Conservation (phyloP, 2,888 invertebrate genomes). For the Andricus curvator region DNA sequence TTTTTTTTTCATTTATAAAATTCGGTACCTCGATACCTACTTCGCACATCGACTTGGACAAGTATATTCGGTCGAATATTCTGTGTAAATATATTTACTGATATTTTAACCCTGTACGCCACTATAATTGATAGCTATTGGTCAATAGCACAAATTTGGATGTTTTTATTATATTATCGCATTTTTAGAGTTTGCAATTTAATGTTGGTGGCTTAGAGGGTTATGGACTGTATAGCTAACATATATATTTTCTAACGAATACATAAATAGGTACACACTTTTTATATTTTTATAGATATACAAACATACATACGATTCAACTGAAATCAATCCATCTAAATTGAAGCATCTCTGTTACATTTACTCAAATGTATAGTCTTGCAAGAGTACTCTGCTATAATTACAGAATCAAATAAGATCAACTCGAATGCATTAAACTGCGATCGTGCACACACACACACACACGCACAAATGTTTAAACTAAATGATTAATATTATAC, state of each 20-base stretch:
- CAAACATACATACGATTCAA: not conserved
- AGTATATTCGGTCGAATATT: not conserved
- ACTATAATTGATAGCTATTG: not conserved
- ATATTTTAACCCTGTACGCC: not conserved
- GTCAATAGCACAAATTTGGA: not conserved
- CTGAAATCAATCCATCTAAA: too few species aligned
- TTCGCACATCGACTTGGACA: not conserved
- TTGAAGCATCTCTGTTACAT: not conserved
- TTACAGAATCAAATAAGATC: not conserved
- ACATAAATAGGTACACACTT: not conserved
- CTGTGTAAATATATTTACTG: too few species aligned
- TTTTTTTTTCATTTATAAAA: not conserved
- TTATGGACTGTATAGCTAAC: not conserved
- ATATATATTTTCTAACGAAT: not conserved
- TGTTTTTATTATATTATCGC: too few species aligned
- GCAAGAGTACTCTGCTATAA: not conserved
- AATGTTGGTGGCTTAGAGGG: not conserved
- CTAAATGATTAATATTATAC: slow-evolving; percentile 42
- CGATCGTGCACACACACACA: not conserved
- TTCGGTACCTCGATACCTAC: not conserved
- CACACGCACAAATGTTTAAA: not conserved
- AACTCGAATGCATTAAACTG: not conserved
- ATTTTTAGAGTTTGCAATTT: too few species aligned
- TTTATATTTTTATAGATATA: too few species aligned
- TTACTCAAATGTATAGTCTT: not conserved